Conservation (phyloP, 2,113 vertebrate species). For the Pipa parva region DNA sequence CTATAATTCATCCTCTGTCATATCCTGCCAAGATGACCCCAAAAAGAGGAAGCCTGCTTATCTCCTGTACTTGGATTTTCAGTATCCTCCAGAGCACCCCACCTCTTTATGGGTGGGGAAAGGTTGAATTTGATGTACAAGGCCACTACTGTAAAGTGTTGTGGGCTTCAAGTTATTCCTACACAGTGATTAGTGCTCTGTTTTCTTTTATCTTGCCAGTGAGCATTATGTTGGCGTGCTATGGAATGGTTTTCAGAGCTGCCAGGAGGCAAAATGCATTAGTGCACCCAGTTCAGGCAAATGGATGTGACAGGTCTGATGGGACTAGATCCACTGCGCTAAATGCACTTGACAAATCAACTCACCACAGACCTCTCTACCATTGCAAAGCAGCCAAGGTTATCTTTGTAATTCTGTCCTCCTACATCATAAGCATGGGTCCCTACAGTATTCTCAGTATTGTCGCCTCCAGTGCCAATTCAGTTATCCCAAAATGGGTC, state of each 20-base stretch:
- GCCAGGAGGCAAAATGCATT: slow-evolving; percentile 79
- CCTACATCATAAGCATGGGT: slow-evolving; percentile 79
- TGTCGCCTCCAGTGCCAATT: slow-evolving; percentile 61
- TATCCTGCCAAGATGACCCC: slow-evolving; percentile 82
- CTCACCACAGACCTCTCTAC: slow-evolving; percentile 71
- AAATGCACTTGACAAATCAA: slow-evolving; percentile 41
- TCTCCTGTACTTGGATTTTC: slow-evolving; percentile 76
- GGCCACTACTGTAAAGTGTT: slow-evolving; percentile 74
- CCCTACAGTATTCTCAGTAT: slow-evolving; percentile 77
- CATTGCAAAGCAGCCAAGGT: slow-evolving; percentile 82
- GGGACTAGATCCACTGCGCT: slow-evolving; percentile 35
- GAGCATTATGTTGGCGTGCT: slow-evolving; percentile 77
- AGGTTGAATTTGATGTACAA: slow-evolving; percentile 69
- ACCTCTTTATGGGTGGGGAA: slow-evolving; percentile 81
- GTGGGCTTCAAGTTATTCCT: slow-evolving; percentile 78
- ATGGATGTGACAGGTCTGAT: slow-evolving; percentile 43
- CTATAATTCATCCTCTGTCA: slow-evolving; percentile 83
- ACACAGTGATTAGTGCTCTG: slow-evolving; percentile 66
- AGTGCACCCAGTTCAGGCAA: slow-evolving; percentile 70
- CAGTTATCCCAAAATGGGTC: slow-evolving; percentile 70
- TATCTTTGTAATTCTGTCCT: slow-evolving; percentile 81
- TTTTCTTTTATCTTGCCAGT: slow-evolving; percentile 77
- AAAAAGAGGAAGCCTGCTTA: slow-evolving; percentile 71
- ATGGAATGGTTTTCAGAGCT: slow-evolving; percentile 80
- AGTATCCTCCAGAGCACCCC: slow-evolving; percentile 78